Conservation (phyloP, 1,140 invertebrate species). For the Conus betulinus region DNA sequence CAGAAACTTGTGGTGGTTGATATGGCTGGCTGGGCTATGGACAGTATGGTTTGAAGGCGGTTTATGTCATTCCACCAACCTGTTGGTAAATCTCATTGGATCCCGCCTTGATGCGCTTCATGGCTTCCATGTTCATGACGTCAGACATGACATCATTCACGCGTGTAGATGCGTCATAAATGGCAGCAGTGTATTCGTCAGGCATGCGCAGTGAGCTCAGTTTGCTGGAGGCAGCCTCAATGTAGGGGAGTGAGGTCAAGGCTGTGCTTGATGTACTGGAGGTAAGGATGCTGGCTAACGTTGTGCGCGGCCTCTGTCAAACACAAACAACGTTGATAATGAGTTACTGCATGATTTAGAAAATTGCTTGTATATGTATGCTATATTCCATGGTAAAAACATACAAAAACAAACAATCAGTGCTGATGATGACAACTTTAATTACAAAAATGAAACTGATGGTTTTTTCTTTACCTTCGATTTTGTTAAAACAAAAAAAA, state of each 20-base stretch:
- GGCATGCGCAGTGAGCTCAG: constrained; percentile 25
- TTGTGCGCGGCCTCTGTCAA: not conserved
- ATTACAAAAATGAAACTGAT: too few species aligned
- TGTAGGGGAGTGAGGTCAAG: constrained; percentile 19
- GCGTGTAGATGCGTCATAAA: constrained; percentile 47
- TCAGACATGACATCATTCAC: constrained; percentile 42
- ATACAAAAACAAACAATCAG: too few species aligned
- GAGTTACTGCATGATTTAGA: too few species aligned
- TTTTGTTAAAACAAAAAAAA: too few species aligned
- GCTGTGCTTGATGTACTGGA: not conserved
- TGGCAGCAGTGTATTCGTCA: constrained; percentile 48
- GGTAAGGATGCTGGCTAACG: not conserved
- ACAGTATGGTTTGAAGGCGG: not conserved
- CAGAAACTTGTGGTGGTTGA: too few species aligned
- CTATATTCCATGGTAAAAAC: too few species aligned
- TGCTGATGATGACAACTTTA: too few species aligned
- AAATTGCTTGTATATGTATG: too few species aligned
- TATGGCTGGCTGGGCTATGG: too few species aligned
- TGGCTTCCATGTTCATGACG: constrained; percentile 35
- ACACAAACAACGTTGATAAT: too few species aligned
- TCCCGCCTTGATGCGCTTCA: constrained; percentile 18
- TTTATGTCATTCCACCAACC: not conserved
- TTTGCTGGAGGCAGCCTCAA: not conserved
- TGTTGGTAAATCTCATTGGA: constrained; percentile 43
- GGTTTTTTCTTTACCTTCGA: too few species aligned